phyloP scores from a whole-genome alignment of 1,140 invertebrate genomes.

The Wasmannia auropunctata region DNA sequence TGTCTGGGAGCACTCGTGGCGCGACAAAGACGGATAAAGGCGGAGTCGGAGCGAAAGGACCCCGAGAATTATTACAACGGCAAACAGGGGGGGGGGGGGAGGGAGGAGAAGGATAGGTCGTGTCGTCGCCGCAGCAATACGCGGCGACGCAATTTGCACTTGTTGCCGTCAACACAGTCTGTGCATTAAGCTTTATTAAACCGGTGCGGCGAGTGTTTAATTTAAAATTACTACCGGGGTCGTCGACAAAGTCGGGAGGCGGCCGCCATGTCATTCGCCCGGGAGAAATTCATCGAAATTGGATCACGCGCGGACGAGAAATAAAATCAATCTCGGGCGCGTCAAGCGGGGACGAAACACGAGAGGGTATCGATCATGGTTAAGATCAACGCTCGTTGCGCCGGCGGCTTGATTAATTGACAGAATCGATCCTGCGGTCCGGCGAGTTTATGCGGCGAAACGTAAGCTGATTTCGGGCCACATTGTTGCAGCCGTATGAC shows the following conservation, averaged over 20 bases:
- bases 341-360: constrained; percentile 17
- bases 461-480: constrained; percentile 34
- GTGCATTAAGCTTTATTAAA: constrained; percentile 73
- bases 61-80: constrained; percentile 60
- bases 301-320: constrained; percentile 17
- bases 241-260: not conserved
- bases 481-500: constrained; percentile 10
- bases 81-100: too few relatives aligned
- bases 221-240: constrained; percentile 68
- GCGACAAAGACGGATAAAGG: constrained; percentile 35
- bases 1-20: not conserved
- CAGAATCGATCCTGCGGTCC: constrained; percentile 26
- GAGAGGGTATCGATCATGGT: constrained; percentile 20
- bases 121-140: constrained; percentile 24
- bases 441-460: constrained; percentile 15
- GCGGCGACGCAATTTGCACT: constrained; percentile 69
- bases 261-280: not conserved
- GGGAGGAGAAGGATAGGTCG: not conserved
- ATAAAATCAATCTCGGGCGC: constrained; percentile 21
- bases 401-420: constrained; percentile 30
- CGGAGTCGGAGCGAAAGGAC: not conserved
- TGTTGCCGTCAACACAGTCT: constrained; percentile 66
- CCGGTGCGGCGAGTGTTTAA: constrained; percentile 68
- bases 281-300: constrained; percentile 6
- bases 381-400: constrained; percentile 37